phyloP scores from a whole-genome alignment of 2,888 invertebrate genomes.

The Alcis repandata region DNA sequence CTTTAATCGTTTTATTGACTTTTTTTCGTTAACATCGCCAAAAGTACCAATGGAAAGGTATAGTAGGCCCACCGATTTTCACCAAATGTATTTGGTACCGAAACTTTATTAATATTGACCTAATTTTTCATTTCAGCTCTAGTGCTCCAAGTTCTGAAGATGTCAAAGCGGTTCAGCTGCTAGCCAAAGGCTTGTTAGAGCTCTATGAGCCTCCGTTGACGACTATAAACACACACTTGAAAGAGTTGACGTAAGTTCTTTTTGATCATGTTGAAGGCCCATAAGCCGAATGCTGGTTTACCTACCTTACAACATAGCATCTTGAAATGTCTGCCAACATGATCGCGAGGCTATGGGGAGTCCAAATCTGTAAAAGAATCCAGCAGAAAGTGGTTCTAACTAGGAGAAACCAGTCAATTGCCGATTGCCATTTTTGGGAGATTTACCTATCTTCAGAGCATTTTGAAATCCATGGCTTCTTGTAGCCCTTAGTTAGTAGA shows the following conservation, averaged over 20 bases:
- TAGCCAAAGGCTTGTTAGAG: conserved; percentile 78
- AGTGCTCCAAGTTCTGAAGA: conserved; percentile 60
- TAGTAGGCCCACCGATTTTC: neutral
- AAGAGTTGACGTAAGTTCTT: conserved; percentile 77
- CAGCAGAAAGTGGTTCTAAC: too few relatives aligned
- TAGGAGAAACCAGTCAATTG: too few relatives aligned
- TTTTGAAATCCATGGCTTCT: too few relatives aligned
- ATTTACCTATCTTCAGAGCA: too few relatives aligned
- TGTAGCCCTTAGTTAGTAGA: too few relatives aligned
- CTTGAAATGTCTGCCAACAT: too few relatives aligned
- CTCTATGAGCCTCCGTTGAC: conserved; percentile 79
- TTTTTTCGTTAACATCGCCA: neutral
- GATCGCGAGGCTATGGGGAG: too few relatives aligned
- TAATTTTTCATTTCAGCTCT: conserved; percentile 44
- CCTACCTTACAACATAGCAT: too few relatives aligned
- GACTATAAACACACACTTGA: conserved; percentile 79
- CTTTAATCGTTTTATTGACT: neutral
- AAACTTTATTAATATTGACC: neutral
- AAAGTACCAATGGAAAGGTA: conserved; percentile 40
- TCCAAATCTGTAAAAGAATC: too few relatives aligned
- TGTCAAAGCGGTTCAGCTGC: conserved; percentile 66
- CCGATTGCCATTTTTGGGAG: too few relatives aligned
- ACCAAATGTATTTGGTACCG: neutral
- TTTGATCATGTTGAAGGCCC: neutral
- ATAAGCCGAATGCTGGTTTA: too few relatives aligned